Conservation (phyloP, 2,888 invertebrate species). For the Unio pictorum region DNA sequence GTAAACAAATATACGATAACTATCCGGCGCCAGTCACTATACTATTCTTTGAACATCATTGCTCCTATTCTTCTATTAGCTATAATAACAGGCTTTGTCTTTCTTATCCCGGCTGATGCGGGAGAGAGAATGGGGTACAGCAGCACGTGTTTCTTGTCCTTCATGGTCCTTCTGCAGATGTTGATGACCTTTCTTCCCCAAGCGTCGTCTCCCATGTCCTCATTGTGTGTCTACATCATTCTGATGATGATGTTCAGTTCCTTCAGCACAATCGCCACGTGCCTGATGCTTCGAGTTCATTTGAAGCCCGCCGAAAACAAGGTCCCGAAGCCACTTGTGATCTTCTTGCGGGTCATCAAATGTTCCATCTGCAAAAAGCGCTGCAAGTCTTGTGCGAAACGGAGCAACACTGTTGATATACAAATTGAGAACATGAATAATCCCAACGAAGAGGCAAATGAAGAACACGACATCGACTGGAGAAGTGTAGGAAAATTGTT, state of each 20-base stretch:
- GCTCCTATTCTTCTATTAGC: conserved; percentile 25
- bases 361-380: conserved; percentile 1
- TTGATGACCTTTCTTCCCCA: conserved; percentile 29
- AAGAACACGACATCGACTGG: conserved; percentile 19
- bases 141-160: conserved; percentile 33
- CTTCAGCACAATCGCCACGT: conserved; percentile 18
- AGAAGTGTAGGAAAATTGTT: conserved; percentile 17
- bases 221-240: conserved; percentile 32
- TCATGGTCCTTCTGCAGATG: conserved; percentile 29
- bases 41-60: conserved; percentile 26
- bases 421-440: background rate
- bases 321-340: conserved; percentile 15
- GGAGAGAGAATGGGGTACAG: conserved; percentile 29
- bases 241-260: conserved; percentile 27
- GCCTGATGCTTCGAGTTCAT: conserved; percentile 20
- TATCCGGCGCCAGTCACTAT: conserved; percentile 21
- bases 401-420: background rate
- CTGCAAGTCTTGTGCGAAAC: no score
- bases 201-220: conserved; percentile 30
- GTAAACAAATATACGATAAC: conserved; percentile 20
- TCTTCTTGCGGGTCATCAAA: conserved; percentile 7
- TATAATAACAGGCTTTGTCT: conserved; percentile 28
- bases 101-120: conserved; percentile 27
- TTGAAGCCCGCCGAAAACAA: conserved; percentile 11
- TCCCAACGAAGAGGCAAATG: conserved; percentile 1